Conservation (phyloP, 2,113 vertebrate genomes). For the Panurus biarmicus region DNA sequence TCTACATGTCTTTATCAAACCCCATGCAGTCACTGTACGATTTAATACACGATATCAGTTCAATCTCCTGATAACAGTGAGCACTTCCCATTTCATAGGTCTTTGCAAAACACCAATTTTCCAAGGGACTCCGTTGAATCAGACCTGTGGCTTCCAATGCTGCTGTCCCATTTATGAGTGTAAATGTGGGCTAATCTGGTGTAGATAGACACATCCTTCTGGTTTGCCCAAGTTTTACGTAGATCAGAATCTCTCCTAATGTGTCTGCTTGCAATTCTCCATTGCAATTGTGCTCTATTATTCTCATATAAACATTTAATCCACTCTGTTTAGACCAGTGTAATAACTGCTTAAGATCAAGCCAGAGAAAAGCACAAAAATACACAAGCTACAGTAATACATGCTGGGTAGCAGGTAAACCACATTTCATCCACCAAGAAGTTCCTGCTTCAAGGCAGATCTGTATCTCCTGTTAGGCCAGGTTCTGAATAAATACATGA, state of each 20-base stretch:
- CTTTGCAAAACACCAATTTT: neutral
- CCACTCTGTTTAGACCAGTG: neutral
- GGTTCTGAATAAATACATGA: neutral
- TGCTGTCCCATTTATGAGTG: neutral
- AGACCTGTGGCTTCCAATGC: neutral
- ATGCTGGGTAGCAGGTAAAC: neutral
- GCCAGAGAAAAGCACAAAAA: neutral
- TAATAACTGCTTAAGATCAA: neutral
- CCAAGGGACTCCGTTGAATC: neutral
- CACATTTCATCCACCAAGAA: neutral
- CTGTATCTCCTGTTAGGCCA: neutral
- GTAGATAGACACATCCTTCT: neutral
- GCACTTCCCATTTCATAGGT: neutral
- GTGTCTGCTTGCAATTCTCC: neutral
- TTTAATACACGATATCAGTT: neutral
- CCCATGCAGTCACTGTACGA: neutral
- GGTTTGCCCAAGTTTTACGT: neutral
- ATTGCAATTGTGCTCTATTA: neutral
- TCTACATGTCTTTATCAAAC: conserved; percentile 8
- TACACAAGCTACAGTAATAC: neutral
- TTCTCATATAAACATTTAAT: neutral
- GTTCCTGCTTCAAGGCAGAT: neutral
- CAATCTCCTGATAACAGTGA: neutral
- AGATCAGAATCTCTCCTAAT: neutral
- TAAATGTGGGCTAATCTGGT: neutral